Base-by-base conservation (phyloP, 2,888 invertebrate species). In the Pristionchus exspectatus region DNA sequence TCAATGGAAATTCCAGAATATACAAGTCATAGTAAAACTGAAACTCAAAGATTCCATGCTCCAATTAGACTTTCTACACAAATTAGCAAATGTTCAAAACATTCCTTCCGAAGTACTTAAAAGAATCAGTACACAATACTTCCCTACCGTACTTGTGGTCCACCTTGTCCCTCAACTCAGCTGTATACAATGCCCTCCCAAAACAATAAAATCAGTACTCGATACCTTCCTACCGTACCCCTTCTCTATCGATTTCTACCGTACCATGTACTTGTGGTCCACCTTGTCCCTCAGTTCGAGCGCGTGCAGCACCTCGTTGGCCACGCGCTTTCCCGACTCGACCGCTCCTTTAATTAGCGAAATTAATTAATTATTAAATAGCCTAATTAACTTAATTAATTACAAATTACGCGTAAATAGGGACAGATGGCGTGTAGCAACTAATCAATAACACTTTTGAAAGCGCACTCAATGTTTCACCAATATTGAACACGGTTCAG, bases 331-430 rank as follows among this genome's bases (percentile, higher is more conserved):
- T 4, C 91, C 91, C 27, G 90, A 69, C 85, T 95, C 94, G 2
- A 95, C 93, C 16, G 95, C 95, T 1, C 95, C 95, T 69, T 92
- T 24, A 44, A 27, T 33, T 72, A 38, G 21, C 12, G 38, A 38
- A 18, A 74, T 72, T 33, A 74, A 74, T 74, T 38, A 38, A 74
- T 9, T 56, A 56, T 56, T 56, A 18, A 10, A 10, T 54, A 54
- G 7, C 18, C 12, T 7, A 59, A 21, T 59, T 59, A 59, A 1
- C 7, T 59, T 59, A 21, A 59, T 21, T 12, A 56, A 56, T 56
- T 56, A 56, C 18, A 18, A 56, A 56, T 12, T 18, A 56, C 1
- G 1, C 59, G 21, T 21, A 59, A 59, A 14, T 7, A 63, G 24
- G 24, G 2, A 24, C 5, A 10, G 9, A 10, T 24, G 3, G 7